Percentiles rank a stretch among this genome's conserved stretches.
These are phyloP conservation scores for Bombus polaris DNA, from an alignment of 1,140 invertebrate genomes.

Conservation along the genomic window DNA sequence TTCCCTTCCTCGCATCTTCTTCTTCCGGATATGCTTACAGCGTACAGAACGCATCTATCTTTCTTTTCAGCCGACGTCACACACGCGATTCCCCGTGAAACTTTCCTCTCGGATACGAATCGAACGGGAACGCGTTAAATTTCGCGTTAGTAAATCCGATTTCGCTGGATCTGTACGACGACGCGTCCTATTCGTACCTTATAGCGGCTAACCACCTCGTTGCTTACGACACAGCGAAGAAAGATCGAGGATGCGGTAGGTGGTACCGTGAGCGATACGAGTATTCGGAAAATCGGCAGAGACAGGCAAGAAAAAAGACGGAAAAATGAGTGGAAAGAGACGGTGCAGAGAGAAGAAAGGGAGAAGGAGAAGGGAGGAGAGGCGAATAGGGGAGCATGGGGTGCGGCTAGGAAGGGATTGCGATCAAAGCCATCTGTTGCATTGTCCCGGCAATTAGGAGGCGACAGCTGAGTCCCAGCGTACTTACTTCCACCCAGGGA, in stretches of 20 bases:
- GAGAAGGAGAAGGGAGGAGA: constrained; percentile 12
- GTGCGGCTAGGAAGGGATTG: constrained; percentile 74
- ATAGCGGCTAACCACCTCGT: too few species aligned
- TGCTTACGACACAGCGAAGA: too few species aligned
- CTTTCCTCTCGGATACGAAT: too few species aligned
- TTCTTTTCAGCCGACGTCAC: not conserved
- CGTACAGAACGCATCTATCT: constrained; percentile 26
- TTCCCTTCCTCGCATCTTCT: not conserved
- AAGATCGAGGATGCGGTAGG: too few species aligned
- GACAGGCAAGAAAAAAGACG: too few species aligned
- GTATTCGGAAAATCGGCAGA: too few species aligned
- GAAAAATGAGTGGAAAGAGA: not conserved
- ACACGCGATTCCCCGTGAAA: not conserved
- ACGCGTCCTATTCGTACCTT: too few species aligned
- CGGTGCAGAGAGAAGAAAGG: not conserved
- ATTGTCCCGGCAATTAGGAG: constrained; percentile 83
- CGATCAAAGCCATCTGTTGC: constrained; percentile 84
- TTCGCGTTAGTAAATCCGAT: too few species aligned
- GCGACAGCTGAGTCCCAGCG: constrained; percentile 82
- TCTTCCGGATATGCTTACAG: constrained; percentile 65
- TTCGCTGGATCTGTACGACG: too few species aligned
- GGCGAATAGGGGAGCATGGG: constrained; percentile 51
- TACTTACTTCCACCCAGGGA: constrained; percentile 81
- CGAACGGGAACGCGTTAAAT: too few species aligned
- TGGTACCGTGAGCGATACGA: too few species aligned